Conservation (phyloP, 2,113 vertebrate species). For the Ochotona princeps region DNA sequence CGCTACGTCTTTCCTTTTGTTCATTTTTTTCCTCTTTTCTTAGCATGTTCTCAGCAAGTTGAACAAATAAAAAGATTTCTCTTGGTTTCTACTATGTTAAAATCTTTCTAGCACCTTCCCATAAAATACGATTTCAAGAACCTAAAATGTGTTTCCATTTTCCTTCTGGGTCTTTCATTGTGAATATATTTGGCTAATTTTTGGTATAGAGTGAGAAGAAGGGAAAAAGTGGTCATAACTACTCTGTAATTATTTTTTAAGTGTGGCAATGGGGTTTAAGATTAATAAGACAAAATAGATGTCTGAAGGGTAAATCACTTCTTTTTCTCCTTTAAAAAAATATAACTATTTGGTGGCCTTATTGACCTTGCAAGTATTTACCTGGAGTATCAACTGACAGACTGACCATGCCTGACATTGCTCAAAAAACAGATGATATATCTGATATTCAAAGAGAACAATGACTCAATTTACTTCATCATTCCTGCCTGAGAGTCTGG, state of each 20-base stretch:
- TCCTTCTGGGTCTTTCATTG: neutral
- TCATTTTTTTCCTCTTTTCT: neutral
- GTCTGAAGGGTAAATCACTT: neutral
- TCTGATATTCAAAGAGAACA: conserved; percentile 73
- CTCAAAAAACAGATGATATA: conserved; percentile 67
- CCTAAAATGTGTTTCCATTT: neutral
- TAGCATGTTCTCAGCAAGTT: neutral
- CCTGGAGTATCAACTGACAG: conserved; percentile 63
- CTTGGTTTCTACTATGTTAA: neutral
- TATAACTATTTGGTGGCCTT: conserved; percentile 64
- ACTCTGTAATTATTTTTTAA: neutral
- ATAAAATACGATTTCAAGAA: neutral
- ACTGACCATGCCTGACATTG: conserved; percentile 40
- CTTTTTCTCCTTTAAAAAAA: neutral
- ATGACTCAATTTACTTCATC: conserved; percentile 72
- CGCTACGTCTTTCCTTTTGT: neutral
- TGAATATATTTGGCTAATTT: neutral
- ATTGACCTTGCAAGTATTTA: neutral
- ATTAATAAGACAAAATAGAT: conserved; percentile 34
- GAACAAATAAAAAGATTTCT: neutral
- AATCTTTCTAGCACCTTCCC: neutral
- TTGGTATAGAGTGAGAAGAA: neutral
- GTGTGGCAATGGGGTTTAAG: neutral
- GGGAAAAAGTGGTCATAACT: neutral
- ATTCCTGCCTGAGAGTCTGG: conserved; percentile 77